A percentile compares a stretch with the other conserved stretches of the same genome.
Conservation (phyloP, 2,888 invertebrate species). For the Cheilosia soror region DNA sequence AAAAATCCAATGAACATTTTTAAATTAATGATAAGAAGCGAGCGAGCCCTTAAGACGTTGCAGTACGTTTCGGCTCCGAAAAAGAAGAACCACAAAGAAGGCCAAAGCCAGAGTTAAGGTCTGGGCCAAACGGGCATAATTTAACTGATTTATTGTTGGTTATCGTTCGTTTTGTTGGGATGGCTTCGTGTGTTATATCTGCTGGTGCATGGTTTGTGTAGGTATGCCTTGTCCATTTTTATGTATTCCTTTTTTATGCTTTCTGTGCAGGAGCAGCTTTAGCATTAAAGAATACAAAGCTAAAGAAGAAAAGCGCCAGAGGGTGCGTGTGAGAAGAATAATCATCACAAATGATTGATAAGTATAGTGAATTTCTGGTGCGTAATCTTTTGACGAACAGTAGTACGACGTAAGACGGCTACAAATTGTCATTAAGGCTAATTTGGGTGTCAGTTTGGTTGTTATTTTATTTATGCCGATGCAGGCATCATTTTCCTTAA, state of each 20-base stretch:
- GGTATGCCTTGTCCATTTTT: slow-evolving; percentile 27
- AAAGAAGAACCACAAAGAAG: slow-evolving; percentile 21
- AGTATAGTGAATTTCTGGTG: slow-evolving; percentile 36
- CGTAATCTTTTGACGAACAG: slow-evolving; percentile 46
- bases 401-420: slow-evolving; percentile 43
- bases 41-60: slow-evolving; percentile 55
- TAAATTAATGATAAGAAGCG: slow-evolving; percentile 68
- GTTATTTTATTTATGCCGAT: slow-evolving; percentile 44
- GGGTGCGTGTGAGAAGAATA: slow-evolving; percentile 68
- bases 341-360: slow-evolving; percentile 69
- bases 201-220: slow-evolving; percentile 2
- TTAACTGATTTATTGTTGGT: slow-evolving; percentile 69
- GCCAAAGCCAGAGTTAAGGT: slow-evolving; percentile 27
- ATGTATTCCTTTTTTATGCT: slow-evolving; percentile 3
- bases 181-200: slow-evolving; percentile 13
- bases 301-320: slow-evolving; percentile 50
- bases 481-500: not conserved
- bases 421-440: slow-evolving; percentile 55
- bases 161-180: slow-evolving; percentile 38
- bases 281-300: not conserved
- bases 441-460: slow-evolving; percentile 49
- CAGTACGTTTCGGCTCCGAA: not conserved
- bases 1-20: slow-evolving; percentile 76
- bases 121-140: slow-evolving; percentile 62
- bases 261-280: slow-evolving; percentile 12